Conservation (phyloP, 2,888 invertebrate species). For the Agelastica alni region DNA sequence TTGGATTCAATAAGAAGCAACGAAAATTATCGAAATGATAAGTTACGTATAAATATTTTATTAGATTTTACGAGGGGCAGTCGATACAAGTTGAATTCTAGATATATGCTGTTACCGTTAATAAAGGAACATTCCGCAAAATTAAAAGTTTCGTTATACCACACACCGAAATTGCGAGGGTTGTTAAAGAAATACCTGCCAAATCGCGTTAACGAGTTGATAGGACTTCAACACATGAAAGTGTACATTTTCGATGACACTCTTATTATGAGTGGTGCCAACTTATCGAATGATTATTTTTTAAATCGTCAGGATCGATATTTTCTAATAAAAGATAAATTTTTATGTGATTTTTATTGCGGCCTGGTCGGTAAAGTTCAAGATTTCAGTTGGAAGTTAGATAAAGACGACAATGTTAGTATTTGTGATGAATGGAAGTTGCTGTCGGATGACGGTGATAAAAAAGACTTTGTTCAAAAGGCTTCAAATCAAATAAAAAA, state of each 20-base stretch:
- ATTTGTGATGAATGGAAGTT: constrained; percentile 60
- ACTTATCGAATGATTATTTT: constrained; percentile 97
- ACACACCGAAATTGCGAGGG: constrained; percentile 89
- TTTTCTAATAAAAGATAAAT: constrained; percentile 79
- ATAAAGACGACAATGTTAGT: constrained; percentile 58
- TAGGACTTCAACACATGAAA: constrained; percentile 98
- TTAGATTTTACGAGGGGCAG: constrained; percentile 90
- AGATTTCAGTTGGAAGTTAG: constrained; percentile 63
- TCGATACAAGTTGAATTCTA: constrained; percentile 75
- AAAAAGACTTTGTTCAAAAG: constrained; percentile 60
- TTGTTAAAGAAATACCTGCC: constrained; percentile 78
- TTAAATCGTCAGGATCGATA: constrained; percentile 97
- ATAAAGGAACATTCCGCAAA: constrained; percentile 64
- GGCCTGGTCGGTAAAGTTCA: constrained; percentile 70
- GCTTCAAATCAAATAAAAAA: constrained; percentile 55
- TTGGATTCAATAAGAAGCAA: constrained; percentile 70
- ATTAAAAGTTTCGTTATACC: constrained; percentile 82
- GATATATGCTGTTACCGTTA: constrained; percentile 78
- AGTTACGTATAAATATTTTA: constrained; percentile 74
- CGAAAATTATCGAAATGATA: constrained; percentile 59
- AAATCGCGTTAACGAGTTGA: constrained; percentile 88
- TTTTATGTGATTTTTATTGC: constrained; percentile 81
- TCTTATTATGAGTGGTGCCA: constrained; percentile 94
- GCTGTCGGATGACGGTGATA: constrained; percentile 68
- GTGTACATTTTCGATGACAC: constrained; percentile 94